phyloP scores from a whole-genome alignment of 2,113 vertebrate genomes.

The Lagopus leucura region DNA sequence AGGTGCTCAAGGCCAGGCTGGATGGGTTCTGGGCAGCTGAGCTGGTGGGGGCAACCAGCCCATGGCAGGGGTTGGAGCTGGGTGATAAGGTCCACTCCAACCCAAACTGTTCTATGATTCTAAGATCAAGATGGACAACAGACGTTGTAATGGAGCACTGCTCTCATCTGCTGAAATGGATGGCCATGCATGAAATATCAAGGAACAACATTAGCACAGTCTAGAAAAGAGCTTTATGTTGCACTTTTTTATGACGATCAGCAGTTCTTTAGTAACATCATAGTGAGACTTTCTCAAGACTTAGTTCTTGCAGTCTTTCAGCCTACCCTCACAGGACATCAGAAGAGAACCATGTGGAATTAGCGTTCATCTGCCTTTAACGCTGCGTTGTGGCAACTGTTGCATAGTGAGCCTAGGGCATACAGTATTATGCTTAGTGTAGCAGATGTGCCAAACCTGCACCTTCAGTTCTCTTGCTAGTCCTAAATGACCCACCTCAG shows the following conservation, averaged over 20 bases:
- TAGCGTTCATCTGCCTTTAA: not conserved
- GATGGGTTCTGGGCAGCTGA: not conserved
- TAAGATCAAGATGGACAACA: not conserved
- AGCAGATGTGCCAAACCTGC: not conserved
- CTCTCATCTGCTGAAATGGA: not conserved
- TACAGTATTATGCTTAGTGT: not conserved
- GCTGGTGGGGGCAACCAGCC: not conserved
- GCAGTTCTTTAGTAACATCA: not conserved
- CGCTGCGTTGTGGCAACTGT: fast-evolving
- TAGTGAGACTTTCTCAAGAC: not conserved
- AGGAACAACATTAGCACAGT: not conserved
- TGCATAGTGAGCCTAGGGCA: not conserved
- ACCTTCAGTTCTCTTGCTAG: not conserved
- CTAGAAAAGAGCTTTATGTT: not conserved
- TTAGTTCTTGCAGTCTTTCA: not conserved
- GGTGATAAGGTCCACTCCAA: not conserved
- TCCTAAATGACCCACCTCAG: not conserved
- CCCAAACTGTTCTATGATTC: not conserved
- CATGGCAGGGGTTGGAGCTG: not conserved
- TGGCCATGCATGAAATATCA: not conserved
- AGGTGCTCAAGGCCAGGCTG: not conserved
- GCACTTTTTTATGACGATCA: not conserved
- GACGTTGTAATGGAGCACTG: not conserved
- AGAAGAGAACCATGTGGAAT: not conserved
- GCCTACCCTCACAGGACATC: not conserved